phyloP scores from a whole-genome alignment of 2,113 vertebrate genomes.

The Dromiciops gliroides region DNA sequence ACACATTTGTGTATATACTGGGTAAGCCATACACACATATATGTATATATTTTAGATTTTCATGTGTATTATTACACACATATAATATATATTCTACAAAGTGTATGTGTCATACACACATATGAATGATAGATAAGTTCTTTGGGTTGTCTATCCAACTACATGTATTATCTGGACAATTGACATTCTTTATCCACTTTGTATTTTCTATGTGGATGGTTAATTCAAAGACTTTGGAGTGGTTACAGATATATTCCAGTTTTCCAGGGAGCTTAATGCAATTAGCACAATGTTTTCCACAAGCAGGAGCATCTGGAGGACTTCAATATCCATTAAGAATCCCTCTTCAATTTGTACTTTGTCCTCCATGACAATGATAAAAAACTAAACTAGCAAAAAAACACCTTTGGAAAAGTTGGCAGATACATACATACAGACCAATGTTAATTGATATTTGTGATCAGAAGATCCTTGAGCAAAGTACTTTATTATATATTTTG shows the following conservation, averaged over 20 bases:
- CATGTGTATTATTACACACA: neutral
- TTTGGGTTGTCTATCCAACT: neutral
- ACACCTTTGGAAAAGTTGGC: neutral
- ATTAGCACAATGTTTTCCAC: neutral
- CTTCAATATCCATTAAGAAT: neutral
- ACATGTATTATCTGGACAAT: neutral
- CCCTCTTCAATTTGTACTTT: neutral
- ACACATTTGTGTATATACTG: neutral
- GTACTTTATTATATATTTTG: neutral
- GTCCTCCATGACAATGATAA: neutral
- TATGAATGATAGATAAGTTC: neutral
- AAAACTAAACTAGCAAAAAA: neutral
- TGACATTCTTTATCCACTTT: neutral
- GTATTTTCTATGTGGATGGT: neutral
- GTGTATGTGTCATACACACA: neutral
- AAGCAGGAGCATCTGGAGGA: neutral
- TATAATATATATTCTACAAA: neutral
- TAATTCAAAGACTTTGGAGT: neutral
- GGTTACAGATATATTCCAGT: neutral
- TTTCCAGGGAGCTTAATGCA: neutral
- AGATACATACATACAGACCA: neutral
- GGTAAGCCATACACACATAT: neutral
- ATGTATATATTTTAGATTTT: neutral
- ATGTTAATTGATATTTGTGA: neutral
- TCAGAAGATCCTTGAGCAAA: neutral